Evolutionary conservation across 2,797 vertebrate species (phyloP).

Genomic region (Hoplostethus atlanticus): DNA sequence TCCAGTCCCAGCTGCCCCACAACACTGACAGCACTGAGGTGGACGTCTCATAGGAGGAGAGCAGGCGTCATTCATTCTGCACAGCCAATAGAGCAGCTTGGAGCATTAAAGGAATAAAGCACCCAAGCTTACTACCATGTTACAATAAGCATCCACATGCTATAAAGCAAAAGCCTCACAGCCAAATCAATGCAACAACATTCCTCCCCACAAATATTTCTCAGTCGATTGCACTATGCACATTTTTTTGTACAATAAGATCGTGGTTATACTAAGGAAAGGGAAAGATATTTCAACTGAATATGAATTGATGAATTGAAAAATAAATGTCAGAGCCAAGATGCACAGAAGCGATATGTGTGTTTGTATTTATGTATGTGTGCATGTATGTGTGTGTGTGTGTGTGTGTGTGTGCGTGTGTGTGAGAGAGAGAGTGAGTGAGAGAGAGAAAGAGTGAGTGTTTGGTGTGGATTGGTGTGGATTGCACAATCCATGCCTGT

Average conservation of each 20-base stretch:
- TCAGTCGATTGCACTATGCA: no score
- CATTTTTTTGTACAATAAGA: neutral
- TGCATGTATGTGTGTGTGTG: neutral
- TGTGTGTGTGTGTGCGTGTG: constrained; percentile 8
- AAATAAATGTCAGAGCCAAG: neutral
- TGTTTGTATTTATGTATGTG: constrained; percentile 6
- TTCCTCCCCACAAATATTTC: constrained; percentile 10
- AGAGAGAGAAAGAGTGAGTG: neutral
- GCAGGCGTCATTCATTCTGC: constrained; percentile 58
- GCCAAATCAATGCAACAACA: constrained; percentile 32
- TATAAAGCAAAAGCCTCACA: constrained; percentile 37
- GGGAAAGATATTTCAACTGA: neutral
- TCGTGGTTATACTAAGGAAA: neutral
- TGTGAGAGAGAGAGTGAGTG: neutral
- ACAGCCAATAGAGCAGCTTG: constrained; percentile 60
- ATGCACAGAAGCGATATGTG: neutral
- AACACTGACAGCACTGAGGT: constrained; percentile 46
- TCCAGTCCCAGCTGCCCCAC: constrained; percentile 63
- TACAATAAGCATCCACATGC: constrained; percentile 27
- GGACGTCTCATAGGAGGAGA: constrained; percentile 62
- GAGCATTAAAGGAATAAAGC: constrained; percentile 27
- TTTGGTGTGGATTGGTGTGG: neutral
- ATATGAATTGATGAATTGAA: neutral
- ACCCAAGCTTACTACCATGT: constrained; percentile 24
- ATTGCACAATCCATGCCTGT: neutral